A percentile compares a stretch with the other conserved stretches of the same genome.
These are phyloP conservation scores for Cephalotes varians DNA, from an alignment of 2,888 invertebrate species.

Conservation along the genomic window DNA sequence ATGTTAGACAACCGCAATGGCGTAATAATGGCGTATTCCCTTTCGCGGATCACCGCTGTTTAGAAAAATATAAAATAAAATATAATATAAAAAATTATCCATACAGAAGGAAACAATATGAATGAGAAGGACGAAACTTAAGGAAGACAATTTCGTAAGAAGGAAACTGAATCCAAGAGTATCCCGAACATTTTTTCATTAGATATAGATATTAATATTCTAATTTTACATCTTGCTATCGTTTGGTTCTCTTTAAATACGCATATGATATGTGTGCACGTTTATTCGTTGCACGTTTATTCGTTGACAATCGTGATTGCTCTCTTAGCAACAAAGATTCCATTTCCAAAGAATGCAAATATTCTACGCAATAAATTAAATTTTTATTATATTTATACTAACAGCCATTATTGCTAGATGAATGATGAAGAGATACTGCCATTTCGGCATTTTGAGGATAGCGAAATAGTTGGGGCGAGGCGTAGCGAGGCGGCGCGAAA, in stretches of 20 bases:
- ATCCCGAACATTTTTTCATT: neutral
- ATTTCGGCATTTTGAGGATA: neutral
- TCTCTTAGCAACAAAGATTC: neutral
- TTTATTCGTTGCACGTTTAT: neutral
- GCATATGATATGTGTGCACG: neutral
- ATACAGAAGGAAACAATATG: neutral
- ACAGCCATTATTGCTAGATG: neutral
- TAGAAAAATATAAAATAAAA: neutral
- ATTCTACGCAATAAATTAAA: neutral
- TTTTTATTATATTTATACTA: neutral
- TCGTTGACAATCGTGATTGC: neutral
- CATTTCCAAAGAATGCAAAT: neutral
- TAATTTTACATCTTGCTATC: neutral
- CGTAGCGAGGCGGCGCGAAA: neutral
- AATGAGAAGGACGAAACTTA: neutral
- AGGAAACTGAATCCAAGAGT: neutral
- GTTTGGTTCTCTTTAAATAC: neutral
- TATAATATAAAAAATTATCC: neutral
- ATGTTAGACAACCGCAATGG: neutral
- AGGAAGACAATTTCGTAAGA: neutral
- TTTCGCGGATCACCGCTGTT: neutral
- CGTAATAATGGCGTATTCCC: slow-evolving; percentile 23
- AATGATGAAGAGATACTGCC: neutral
- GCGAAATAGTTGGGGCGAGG: neutral
- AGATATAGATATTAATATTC: neutral